Base-by-base conservation (phyloP, 1,140 invertebrate genomes). In the Pentalonia nigronervosa region DNA sequence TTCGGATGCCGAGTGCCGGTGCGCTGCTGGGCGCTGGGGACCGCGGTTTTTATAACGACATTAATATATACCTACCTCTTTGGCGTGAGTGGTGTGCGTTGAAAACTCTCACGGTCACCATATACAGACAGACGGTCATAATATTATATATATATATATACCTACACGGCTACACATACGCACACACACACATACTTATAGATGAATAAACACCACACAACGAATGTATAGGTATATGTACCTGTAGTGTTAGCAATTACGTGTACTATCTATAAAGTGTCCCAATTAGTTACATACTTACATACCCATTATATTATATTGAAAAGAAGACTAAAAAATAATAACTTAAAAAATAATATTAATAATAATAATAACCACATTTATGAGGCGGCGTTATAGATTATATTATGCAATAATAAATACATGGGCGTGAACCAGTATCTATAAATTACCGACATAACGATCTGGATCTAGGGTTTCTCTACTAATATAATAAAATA, bases 371-470 rank as follows among this genome's bases (percentile, higher is more conserved):
- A 91, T 81, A 48, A 76, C 41, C 45, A n/a, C 56, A 17, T 67
- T 91, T 48, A 50, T 36, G 25, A 47, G 25, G 21, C 91, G 47
- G 67, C 47, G n/a, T 92, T 76, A 92, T 81, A 91, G 90, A 91
- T 89, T 41, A 56, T 56, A 86, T 86, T 48, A 89, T 53, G 91
- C n/a, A 92, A 76, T 92, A 81, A 92, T 92, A 81, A 92, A 83
- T 81, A 92, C 67, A 81, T 92, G 91, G 91, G 91, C 91, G 91
- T 92, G 91, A 81, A 84, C 91, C 91, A 36, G 76, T 92, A 83
- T 92, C 91, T 92, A 92, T 92, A 92, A 92, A 92, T 92, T 92
- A 92, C 67, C n/a, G 67, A 81, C 91, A 83, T 92, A 92, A 92
- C 91, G 91, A 92, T 92, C 91, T 83, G 76, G 67, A 83, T 83